Percentiles rank a stretch among this genome's conserved stretches.
Conservation (phyloP, 2,797 vertebrate genomes). For the Scomberomorus guttatus region DNA sequence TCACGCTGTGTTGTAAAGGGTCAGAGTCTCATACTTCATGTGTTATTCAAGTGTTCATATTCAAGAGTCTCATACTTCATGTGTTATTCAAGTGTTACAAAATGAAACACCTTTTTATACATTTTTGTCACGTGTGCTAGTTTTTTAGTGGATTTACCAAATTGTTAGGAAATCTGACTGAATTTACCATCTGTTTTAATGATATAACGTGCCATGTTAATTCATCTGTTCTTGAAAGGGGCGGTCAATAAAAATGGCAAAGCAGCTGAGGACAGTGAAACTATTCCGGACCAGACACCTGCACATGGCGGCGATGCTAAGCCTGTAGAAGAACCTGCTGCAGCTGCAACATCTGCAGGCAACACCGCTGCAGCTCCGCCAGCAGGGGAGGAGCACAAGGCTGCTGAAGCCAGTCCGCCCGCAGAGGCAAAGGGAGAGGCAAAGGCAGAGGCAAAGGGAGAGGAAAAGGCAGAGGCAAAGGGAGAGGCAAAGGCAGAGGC, state of each 20-base stretch:
- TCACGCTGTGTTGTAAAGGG: no score
- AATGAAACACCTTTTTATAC: neutral
- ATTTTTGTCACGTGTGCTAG: neutral
- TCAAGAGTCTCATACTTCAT: no score
- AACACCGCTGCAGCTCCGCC: constrained; percentile 46
- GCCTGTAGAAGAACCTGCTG: constrained; percentile 43
- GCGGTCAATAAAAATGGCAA: constrained; percentile 71
- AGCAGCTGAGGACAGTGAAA: constrained; percentile 77
- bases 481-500: neutral
- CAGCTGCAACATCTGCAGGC: constrained; percentile 36
- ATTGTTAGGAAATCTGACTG: neutral
- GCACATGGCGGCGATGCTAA: constrained; percentile 33
- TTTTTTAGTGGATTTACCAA: neutral
- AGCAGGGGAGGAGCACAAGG: constrained; percentile 39
- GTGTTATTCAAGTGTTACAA: neutral
- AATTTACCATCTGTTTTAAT: neutral
- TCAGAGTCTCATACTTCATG: no score
- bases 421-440: neutral
- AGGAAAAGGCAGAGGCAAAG: neutral
- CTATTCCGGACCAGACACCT: constrained; percentile 76
- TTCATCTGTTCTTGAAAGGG: constrained; percentile 56
- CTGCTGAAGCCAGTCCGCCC: constrained; percentile 8
- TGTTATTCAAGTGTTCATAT: neutral
- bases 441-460: neutral
- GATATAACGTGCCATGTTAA: no score